Base-by-base conservation (phyloP, 2,113 vertebrate genomes). In the Scartelaos histophorus region DNA sequence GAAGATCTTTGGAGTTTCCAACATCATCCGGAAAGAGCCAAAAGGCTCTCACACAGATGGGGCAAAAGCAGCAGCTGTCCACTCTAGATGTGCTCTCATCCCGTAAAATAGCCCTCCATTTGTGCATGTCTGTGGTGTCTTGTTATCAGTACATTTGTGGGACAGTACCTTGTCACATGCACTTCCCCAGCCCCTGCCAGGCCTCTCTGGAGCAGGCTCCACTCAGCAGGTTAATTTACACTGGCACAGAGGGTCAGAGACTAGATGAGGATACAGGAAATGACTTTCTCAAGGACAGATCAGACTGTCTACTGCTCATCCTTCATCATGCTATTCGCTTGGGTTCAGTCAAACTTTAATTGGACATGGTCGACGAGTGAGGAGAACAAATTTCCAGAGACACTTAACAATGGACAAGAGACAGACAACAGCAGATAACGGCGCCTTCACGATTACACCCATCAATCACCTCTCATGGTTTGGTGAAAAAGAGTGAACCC, bases 201-300 rank as follows among this genome's bases (percentile, higher is more conserved):
- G 61, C 82, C 73, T 68, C 87, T 79, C 66, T 24, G 29, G 71
- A 66, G 38, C 71, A 74, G 71, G 54, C 66, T 85, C 87, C 86
- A 83, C 76, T 80, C 82, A 79, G 79, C 77, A 84, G 82, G 65
- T 75, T 73, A 82, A 85, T 85, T 85, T 82, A 70, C 84, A 82
- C 78, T 21, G 45, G 22, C 34, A 70, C 75, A 69, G 66, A 61
- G 51, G 72, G 71, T 67, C 65, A 34, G 69, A 82, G 80, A 89
- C 45, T 67, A 86, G 85, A 85, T 46, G 83, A 84, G 73, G 67
- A 43, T 29, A 68, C 78, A 85, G 89, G 86, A 92, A 89, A 92
- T 83, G 45, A 91, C 84, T 92, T 86, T 78, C 75, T 87, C 80
- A 85, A 90, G 89, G 88, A 91, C 88, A 80, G 87, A 90, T 88